A percentile compares a stretch with the other conserved stretches of the same genome.
Evolutionary conservation across 1,140 invertebrate species (phyloP).

Genomic region (Agraylea sexmaculata): DNA sequence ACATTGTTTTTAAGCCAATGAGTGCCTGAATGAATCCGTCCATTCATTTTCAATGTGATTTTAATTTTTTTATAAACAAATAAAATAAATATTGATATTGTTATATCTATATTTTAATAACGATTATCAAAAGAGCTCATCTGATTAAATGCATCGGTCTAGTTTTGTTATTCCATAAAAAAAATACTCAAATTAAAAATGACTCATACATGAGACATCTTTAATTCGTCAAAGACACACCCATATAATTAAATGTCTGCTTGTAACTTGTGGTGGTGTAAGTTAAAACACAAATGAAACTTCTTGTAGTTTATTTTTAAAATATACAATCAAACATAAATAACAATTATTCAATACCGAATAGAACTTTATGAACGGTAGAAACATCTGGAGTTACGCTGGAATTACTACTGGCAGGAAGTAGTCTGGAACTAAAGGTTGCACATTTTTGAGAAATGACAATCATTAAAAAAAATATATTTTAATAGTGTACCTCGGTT

Average conservation of each 20-base stretch:
- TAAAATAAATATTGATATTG: too few species aligned
- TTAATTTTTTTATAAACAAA: too few species aligned
- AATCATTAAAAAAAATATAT: neutral
- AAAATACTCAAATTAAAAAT: neutral
- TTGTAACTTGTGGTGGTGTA: neutral
- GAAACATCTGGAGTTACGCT: constrained; percentile 38
- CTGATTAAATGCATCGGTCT: too few species aligned
- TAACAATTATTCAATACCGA: constrained; percentile 26
- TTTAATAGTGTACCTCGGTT: constrained; percentile 11
- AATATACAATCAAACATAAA: too few species aligned
- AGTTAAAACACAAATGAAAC: neutral
- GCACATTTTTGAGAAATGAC: neutral
- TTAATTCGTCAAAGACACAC: neutral
- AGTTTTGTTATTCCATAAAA: neutral
- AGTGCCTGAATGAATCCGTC: too few species aligned
- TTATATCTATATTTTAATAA: too few species aligned
- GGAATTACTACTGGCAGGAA: constrained; percentile 35
- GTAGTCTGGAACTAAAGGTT: constrained; percentile 24
- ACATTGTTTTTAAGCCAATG: too few species aligned
- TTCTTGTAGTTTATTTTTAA: neutral
- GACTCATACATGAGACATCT: neutral
- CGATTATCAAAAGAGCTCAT: too few species aligned
- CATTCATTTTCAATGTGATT: too few species aligned
- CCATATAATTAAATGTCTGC: neutral
- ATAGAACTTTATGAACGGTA: constrained; percentile 39